These are phyloP conservation scores for Ptychobarbus kaznakovi DNA, from an alignment of 2,797 vertebrate species.

Conservation along the genomic window DNA sequence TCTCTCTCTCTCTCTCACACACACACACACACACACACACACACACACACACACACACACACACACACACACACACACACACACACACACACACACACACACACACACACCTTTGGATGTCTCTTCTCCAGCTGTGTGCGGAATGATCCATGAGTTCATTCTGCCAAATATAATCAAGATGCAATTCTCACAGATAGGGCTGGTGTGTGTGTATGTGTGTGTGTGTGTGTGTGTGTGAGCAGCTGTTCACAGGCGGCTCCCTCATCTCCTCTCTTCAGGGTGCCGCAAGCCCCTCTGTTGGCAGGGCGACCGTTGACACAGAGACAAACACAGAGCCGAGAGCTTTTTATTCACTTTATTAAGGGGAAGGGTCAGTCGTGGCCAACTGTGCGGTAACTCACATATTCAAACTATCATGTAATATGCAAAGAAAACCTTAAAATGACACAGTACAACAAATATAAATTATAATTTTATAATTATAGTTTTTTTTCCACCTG, in stretches of 20 bases:
- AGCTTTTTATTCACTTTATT: slow-evolving; percentile 38
- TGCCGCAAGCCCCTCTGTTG: slow-evolving; percentile 63
- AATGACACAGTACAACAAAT: slow-evolving; percentile 6
- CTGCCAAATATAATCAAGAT: slow-evolving; percentile 50
- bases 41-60: neutral
- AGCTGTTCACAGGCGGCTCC: slow-evolving; percentile 63
- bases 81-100: neutral
- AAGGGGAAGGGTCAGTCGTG: slow-evolving; percentile 58
- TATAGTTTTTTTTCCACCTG: too few relatives aligned
- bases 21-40: neutral
- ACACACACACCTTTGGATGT: slow-evolving; percentile 21
- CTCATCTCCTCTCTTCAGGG: slow-evolving; percentile 60
- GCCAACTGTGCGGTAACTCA: slow-evolving; percentile 30
- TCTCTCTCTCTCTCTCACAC: slow-evolving; percentile 3
- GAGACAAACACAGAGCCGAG: slow-evolving; percentile 67
- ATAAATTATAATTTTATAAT: neutral
- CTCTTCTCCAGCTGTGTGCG: slow-evolving; percentile 46
- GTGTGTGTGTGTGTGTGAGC: slow-evolving; percentile 38
- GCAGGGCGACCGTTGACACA: slow-evolving; percentile 71
- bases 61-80: too few relatives aligned
- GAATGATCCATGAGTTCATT: slow-evolving; percentile 44
- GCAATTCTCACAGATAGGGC: slow-evolving; percentile 24
- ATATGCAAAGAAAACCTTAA: neutral
- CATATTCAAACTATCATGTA: slow-evolving; percentile 30
- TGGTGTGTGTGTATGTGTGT: slow-evolving; percentile 25